Evolutionary conservation across 2,888 invertebrate genomes (phyloP), one percentile per base, ranked within the genome.

Genomic region (Carpatolechia fugitivella): DNA sequence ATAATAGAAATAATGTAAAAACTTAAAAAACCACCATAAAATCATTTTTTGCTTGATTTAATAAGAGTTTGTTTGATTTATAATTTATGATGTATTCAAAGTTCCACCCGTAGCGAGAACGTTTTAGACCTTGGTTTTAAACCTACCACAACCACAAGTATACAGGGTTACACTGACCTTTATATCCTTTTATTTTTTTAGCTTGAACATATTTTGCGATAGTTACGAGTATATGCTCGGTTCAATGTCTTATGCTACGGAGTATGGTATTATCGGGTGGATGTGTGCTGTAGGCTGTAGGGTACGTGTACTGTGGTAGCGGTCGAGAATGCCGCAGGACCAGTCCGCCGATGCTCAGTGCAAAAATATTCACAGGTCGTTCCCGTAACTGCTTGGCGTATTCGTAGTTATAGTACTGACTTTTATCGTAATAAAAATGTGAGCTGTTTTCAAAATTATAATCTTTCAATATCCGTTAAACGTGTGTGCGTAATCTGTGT

Each of bases 251-350:
- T 33, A 29, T 47, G 38, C 14, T 46, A 55, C 30, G 51, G 41
- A 50, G 53, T 65, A 69, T 63, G 67, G 66, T 68, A 66, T 41
- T 41, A 41, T n/a, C 41, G 11, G 24, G 11, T 41, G 41, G 66
- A 68, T 60, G 59, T 58, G 64, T 66, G 55, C 47, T 58, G 64
- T 66, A 52, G 41, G 54, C 44, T 47, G 24, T 20, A 48, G 66
- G 62, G 64, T 64, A 59, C 64, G 62, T 55, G 57, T 63, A 66
- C 63, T 62, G 69, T 64, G 67, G 68, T 62, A 65, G 70, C 67
- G 69, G 65, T 63, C 62, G 78, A 77, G 85, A 86, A 85, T 85
- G 85, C 74, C 65, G 85, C 74, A 72, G 68, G 72, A 83, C 84
- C 73, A 80, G 84, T 85, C 76, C 65, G 62, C 61, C 71, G 70